Base-by-base conservation (phyloP, 2,888 invertebrate genomes). In the Augochlorella aurata region DNA sequence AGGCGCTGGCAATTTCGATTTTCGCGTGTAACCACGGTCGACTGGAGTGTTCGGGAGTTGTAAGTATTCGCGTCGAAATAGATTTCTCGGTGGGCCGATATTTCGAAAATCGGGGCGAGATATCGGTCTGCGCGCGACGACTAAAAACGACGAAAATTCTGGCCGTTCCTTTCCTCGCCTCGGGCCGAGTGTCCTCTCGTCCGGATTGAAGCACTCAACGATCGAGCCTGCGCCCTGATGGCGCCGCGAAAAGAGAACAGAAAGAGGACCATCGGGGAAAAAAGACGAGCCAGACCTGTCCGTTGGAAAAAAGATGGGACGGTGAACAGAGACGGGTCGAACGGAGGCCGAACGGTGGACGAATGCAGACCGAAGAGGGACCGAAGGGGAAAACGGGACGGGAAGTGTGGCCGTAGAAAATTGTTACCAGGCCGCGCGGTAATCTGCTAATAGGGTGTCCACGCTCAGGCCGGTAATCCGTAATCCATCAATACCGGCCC, bases 391-490 rank as follows among this genome's bases (percentile, higher is more conserved):
- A 16, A 65, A 24, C 16, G 49, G 3, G 18, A 24, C 24, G 66
- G 79, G 80, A 86, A 87, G 76, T 82, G 86, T 71, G 78, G 86
- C 82, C 84, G 84, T 74, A 82, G 89, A 90, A 91, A 91, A 91
- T 91, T 89, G 90, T 89, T 89, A 89, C 85, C 87, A 87, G 80
- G 85, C 80, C 83, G 81, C 84, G 84, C 85, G 88, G 89, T 91
- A 91, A 91, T 91, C 91, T 89, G 89, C 89, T 91, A 91, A 91
- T 91, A 91, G 90, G 87, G 81, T 86, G 88, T 89, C 86, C 90
- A 82, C 87, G 87, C 89, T 87, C 87, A 79, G 81, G 73, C 77
- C 83, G 82, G 75, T 89, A 89, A 89, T 89, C 89, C 87, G 83
- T 88, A 89, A 88, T 89, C 89, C 87, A 82, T 79, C 86, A 81